phyloP scores from a whole-genome alignment of 2,888 invertebrate genomes.

The Drosophila stalkeri region DNA sequence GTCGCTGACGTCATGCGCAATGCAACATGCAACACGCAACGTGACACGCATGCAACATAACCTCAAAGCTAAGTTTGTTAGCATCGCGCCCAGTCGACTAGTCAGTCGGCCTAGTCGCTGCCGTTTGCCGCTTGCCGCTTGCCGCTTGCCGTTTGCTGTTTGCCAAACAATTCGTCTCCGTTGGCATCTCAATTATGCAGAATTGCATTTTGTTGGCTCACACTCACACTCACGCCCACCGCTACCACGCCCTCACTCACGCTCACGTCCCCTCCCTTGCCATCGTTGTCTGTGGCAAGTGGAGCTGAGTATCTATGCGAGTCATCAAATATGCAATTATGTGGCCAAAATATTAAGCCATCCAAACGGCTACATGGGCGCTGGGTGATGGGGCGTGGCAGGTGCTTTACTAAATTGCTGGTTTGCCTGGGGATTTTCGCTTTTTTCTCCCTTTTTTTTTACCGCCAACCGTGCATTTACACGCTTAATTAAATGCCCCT shows the following conservation, averaged over 20 bases:
- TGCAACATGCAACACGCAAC: slow-evolving; percentile 19
- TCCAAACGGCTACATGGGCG: background rate
- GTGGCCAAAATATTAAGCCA: slow-evolving; percentile 37
- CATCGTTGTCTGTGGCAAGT: background rate
- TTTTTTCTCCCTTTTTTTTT: background rate
- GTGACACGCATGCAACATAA: slow-evolving; percentile 22
- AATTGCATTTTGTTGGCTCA: slow-evolving; percentile 43
- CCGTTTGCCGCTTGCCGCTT: too few relatives aligned
- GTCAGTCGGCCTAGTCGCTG: slow-evolving; percentile 1
- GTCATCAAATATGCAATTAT: slow-evolving; percentile 61
- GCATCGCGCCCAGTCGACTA: background rate
- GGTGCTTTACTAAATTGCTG: slow-evolving; percentile 30
- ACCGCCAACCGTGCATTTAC: slow-evolving; percentile 63
- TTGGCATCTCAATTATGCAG: slow-evolving; percentile 55
- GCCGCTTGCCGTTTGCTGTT: too few relatives aligned
- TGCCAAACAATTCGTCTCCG: slow-evolving; percentile 39
- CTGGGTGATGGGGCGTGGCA: background rate
- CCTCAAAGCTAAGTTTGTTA: slow-evolving; percentile 12
- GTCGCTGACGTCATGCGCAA: slow-evolving; percentile 30
- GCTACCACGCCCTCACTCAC: background rate
- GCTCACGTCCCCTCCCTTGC: background rate
- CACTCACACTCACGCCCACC: background rate
- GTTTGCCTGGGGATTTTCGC: slow-evolving; percentile 12
- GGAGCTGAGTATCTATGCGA: slow-evolving; percentile 23
- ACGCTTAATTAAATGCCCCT: slow-evolving; percentile 74